Evolutionary conservation across 2,888 invertebrate species (phyloP), one percentile per base, ranked within the genome.

Genomic region (Drosophila vallismaia): DNA sequence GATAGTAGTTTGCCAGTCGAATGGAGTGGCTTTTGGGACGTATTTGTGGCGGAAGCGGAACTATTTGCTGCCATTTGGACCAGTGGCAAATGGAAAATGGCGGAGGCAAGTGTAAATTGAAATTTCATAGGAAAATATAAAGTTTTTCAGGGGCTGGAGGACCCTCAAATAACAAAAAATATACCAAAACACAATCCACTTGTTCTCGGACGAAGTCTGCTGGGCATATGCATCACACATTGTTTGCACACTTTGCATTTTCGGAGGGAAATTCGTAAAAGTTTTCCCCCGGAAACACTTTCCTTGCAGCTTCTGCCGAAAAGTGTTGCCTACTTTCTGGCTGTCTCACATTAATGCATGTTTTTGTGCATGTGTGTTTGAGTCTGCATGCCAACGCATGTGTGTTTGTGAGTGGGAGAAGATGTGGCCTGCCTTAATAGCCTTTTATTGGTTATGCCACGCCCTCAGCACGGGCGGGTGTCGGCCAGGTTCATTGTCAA

Each of bases 191-290:
- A 51, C 68, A 46, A 70, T 52, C 71, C 71, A 71, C 53, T 59
- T 71, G 36, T 60, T 38, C 49, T 62, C 70, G 69, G 66, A 62
- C 58, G 55, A 69, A 55, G 68, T 53, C 70, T 72, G 59, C 62
- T 49, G 68, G 69, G 82, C 76, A 84, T 80, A 76, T 84, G 81
- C 87, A 84, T 71, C 86, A 79, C 77, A 72, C 64, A 89, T 89
- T 87, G 89, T 88, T 87, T 74, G 88, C 86, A 74, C 84, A 89
- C 84, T 89, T 87, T 74, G 84, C 81, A 87, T 87, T 89, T 84
- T 75, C 86, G 68, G 64, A 74, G 40, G 76, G 79, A 77, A 88
- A 81, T 86, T 86, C 60, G 75, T 60, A 70, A 87, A 88, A 88
- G 77, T 88, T 88, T 71, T 75, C 67, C 82, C 8, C 19, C 58